A percentile compares a stretch with the other conserved stretches of the same genome.
phyloP scores from a whole-genome alignment of 2,797 vertebrate species.

The Vultur gryphus region DNA sequence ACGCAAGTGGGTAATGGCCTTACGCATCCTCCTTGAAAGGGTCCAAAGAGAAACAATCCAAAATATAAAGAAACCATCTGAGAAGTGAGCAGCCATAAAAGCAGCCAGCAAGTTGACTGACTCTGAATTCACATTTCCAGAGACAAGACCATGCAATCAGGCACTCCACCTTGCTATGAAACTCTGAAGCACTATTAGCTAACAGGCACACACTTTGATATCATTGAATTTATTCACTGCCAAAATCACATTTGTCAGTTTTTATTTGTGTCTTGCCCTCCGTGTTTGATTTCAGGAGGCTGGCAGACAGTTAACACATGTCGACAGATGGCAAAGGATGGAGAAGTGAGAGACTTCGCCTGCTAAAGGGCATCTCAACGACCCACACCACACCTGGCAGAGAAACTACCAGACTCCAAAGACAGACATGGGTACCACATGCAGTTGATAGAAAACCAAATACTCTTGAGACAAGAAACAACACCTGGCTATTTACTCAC shows the following conservation, averaged over 20 bases:
- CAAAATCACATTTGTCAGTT: neutral
- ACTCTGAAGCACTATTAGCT: neutral
- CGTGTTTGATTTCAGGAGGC: neutral
- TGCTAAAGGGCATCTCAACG: neutral
- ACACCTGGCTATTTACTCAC: neutral
- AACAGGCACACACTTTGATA: neutral
- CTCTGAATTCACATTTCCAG: neutral
- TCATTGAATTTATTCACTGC: neutral
- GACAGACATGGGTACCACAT: neutral
- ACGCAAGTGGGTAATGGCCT: rapidly evolving
- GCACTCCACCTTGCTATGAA: neutral
- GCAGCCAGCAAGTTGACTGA: neutral
- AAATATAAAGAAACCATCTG: neutral
- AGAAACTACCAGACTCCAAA: neutral
- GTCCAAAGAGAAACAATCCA: neutral
- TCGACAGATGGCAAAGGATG: neutral
- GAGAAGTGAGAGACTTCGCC: neutral
- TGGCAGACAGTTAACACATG: neutral
- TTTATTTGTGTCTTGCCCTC: neutral
- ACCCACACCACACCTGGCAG: neutral
- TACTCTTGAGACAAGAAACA: neutral
- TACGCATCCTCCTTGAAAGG: neutral
- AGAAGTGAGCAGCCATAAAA: neutral
- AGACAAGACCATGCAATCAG: neutral
- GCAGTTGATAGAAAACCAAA: neutral